These are phyloP conservation scores for Chrysomela aeneicollis DNA, from an alignment of 2,888 invertebrate species.

Conservation along the genomic window DNA sequence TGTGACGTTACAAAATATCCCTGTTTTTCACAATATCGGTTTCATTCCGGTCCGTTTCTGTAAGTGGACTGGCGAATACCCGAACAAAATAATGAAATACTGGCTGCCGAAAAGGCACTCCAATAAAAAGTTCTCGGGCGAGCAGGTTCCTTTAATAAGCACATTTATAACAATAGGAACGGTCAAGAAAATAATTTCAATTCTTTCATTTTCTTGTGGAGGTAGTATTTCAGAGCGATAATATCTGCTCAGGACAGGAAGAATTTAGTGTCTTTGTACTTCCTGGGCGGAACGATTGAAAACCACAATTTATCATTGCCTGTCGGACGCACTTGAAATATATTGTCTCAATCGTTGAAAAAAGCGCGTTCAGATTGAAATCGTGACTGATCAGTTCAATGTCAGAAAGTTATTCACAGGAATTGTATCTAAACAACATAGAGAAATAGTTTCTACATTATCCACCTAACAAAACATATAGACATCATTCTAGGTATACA, in stretches of 20 bases:
- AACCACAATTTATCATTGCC: slow-evolving; percentile 44
- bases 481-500: too few species aligned
- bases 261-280: slow-evolving; percentile 43
- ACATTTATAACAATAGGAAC: slow-evolving; percentile 10
- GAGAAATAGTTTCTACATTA: too few species aligned
- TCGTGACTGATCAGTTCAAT: background rate
- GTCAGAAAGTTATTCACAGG: too few species aligned
- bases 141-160: slow-evolving; percentile 5
- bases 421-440: too few species aligned
- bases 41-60: background rate
- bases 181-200: slow-evolving; percentile 16
- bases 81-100: background rate
- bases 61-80: background rate
- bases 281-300: slow-evolving; percentile 42
- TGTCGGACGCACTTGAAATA: slow-evolving; percentile 17
- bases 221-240: slow-evolving; percentile 38
- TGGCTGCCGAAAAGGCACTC: background rate
- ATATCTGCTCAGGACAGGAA: slow-evolving; percentile 41
- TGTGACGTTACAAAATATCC: too few species aligned
- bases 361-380: slow-evolving; percentile 8
- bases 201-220: slow-evolving; percentile 14
- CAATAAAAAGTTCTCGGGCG: background rate
- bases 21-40: too few species aligned
- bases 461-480: too few species aligned
- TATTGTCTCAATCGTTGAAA: slow-evolving; percentile 42